These are phyloP conservation scores for Boloria selene DNA, from an alignment of 2,888 invertebrate species.

Conservation along the genomic window DNA sequence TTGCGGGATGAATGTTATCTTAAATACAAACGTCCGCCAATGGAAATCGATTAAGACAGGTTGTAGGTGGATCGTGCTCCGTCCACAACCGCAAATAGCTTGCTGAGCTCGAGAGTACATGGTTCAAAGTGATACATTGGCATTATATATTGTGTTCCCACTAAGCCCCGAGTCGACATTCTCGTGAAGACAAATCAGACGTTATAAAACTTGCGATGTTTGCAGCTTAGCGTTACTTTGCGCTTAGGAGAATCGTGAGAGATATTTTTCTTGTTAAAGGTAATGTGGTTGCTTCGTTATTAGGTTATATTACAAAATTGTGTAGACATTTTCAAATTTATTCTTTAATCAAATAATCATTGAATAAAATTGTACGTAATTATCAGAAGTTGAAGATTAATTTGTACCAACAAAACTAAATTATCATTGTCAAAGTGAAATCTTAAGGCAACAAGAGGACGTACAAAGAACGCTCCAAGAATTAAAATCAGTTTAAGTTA, in stretches of 20 bases:
- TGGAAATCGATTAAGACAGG: constrained; percentile 38
- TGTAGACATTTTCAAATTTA: no score
- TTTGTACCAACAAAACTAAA: constrained; percentile 18
- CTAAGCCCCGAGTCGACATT: constrained; percentile 35
- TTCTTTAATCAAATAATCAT: no score
- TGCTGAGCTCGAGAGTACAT: constrained; percentile 41
- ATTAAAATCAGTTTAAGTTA: constrained; percentile 35
- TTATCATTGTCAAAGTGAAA: constrained; percentile 19
- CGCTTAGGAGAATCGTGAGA: constrained; percentile 2
- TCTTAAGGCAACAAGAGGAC: constrained; percentile 21
- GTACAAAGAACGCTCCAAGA: constrained; percentile 22
- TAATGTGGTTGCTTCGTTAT: not conserved
- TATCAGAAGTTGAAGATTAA: constrained; percentile 10
- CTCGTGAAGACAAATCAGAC: constrained; percentile 34
- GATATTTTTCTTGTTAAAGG: not conserved
- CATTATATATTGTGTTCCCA: constrained; percentile 41
- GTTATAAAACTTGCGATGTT: constrained; percentile 30
- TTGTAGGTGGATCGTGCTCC: constrained; percentile 36
- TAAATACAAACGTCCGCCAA: constrained; percentile 32
- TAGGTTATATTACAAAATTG: no score
- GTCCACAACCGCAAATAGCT: constrained; percentile 42
- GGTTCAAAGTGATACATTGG: constrained; percentile 44
- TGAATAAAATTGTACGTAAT: not conserved
- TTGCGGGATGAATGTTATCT: constrained; percentile 35
- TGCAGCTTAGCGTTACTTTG: constrained; percentile 21